Evolutionary conservation across 1,140 invertebrate genomes (phyloP).

Genomic region (Listronotus oregonensis): DNA sequence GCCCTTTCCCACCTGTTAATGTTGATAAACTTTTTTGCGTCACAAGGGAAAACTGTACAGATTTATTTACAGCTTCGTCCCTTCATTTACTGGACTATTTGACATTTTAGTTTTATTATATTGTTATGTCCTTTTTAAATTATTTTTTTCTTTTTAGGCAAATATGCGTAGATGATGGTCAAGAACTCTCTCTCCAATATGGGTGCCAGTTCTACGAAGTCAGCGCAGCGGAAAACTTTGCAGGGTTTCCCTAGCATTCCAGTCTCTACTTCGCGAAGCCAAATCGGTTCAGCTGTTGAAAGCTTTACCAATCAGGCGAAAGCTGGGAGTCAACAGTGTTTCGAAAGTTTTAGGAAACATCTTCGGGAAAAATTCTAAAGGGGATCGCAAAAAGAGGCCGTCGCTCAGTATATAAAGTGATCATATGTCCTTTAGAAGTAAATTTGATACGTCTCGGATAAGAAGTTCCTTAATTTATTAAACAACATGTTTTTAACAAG

Average conservation of each 20-base stretch:
- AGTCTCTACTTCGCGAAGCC: constrained; percentile 75
- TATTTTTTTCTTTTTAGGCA: constrained; percentile 61
- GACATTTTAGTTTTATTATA: too few species aligned
- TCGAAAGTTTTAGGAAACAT: constrained; percentile 80
- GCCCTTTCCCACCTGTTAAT: too few species aligned
- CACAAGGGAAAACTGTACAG: too few species aligned
- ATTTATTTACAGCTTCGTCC: too few species aligned
- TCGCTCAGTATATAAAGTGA: constrained; percentile 69
- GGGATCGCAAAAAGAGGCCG: constrained; percentile 74
- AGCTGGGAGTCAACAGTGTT: constrained; percentile 72
- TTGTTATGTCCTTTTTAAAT: neutral
- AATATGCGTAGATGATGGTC: constrained; percentile 79
- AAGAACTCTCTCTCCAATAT: constrained; percentile 75
- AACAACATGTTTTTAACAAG: too few species aligned
- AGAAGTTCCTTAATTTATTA: too few species aligned
- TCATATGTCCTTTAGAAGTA: neutral
- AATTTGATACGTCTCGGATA: too few species aligned
- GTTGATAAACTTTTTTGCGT: too few species aligned
- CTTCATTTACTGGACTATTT: too few species aligned
- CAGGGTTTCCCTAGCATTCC: constrained; percentile 81
- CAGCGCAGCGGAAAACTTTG: constrained; percentile 79
- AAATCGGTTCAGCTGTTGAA: constrained; percentile 73
- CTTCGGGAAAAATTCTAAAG: constrained; percentile 76
- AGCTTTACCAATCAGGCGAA: constrained; percentile 68
- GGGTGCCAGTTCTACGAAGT: constrained; percentile 87